Evolutionary conservation across 2,888 invertebrate genomes (phyloP).

Genomic region (Dynastes grantii): DNA sequence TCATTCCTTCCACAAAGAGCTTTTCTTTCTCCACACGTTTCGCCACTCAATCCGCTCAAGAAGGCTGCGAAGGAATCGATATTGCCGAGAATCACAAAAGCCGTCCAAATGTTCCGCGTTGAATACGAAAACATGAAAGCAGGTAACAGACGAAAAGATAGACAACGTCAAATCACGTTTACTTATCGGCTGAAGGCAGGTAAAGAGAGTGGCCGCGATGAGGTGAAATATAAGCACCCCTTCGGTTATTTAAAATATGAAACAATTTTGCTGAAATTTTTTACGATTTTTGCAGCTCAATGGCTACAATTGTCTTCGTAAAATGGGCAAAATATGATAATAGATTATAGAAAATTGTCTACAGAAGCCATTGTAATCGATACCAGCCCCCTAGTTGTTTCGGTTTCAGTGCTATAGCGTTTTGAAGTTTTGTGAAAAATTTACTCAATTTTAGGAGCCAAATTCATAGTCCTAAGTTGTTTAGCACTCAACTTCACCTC

Average conservation of each 20-base stretch:
- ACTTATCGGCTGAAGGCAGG: conserved; percentile 14
- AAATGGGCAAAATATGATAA: no score
- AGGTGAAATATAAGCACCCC: conserved; percentile 6
- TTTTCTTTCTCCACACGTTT: conserved; percentile 5
- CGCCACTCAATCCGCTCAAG: not conserved
- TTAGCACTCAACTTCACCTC: no score
- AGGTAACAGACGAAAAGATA: conserved; percentile 38
- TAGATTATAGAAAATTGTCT: no score
- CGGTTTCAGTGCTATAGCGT: no score
- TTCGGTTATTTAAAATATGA: conserved; percentile 16
- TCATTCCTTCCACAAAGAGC: not conserved
- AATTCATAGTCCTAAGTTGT: no score
- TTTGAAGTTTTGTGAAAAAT: no score
- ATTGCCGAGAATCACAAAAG: conserved; percentile 31
- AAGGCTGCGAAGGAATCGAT: conserved; percentile 10
- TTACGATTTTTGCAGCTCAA: no score
- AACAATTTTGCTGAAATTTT: no score
- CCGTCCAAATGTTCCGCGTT: conserved; percentile 17
- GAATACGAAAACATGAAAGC: conserved; percentile 46
- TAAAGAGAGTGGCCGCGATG: not conserved
- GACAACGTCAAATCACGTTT: conserved; percentile 43
- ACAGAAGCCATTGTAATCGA: no score
- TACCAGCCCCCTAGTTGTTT: no score
- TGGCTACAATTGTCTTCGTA: no score
- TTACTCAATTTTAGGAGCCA: no score